Evolutionary conservation across 2,797 vertebrate species (phyloP), one percentile per base, ranked within the genome.

Genomic region (Hydrocynus forskahlii): DNA sequence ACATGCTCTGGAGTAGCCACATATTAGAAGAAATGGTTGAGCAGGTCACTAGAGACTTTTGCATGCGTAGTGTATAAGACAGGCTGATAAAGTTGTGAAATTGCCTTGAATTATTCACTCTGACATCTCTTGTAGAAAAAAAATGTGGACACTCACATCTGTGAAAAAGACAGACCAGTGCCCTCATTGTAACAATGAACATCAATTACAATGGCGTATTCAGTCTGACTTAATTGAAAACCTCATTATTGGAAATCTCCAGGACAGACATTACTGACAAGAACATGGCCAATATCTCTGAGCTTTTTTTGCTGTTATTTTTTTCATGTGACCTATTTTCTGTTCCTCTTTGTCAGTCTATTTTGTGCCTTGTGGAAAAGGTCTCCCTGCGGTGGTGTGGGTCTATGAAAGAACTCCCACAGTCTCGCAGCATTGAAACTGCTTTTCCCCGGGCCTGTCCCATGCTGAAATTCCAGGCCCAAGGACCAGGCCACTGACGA

Each of bases 401-500:
- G 57, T 23, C 60, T 74, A 75, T 79, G 71, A 83, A 76, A 69
- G 75, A 73, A 52, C 75, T 81, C 79, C 75, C 74, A 59, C 74
- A 66, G 63, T 40, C 21, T 67, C n/a, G 9, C 55, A 75, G 55
- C 63, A 59, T n/a, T n/a, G 70, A 17, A 40, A 29, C 25, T 45
- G 66, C 12, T 72, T 86, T 84, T 83, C 48, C 68, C 16, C 69
- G 43, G 50, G 29, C 67, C 38, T 75, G 21, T 79, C 54, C 84
- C 57, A 52, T 23, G 40, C 64, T 48, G 71, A 23, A 66, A 54
- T 9, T 0, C 23, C 45, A 64, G 62, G n/a, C 67, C 43, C 57
- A 70, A 3, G 29, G 10, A 69, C 70, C 54, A 59, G 70, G 73
- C 48, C 43, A 60, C 70, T 78, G 62, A 75, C 63, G 79, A 75